These are phyloP conservation scores for Sepioteuthis lessoniana DNA, from an alignment of 2,888 invertebrate species.

Conservation along the genomic window DNA sequence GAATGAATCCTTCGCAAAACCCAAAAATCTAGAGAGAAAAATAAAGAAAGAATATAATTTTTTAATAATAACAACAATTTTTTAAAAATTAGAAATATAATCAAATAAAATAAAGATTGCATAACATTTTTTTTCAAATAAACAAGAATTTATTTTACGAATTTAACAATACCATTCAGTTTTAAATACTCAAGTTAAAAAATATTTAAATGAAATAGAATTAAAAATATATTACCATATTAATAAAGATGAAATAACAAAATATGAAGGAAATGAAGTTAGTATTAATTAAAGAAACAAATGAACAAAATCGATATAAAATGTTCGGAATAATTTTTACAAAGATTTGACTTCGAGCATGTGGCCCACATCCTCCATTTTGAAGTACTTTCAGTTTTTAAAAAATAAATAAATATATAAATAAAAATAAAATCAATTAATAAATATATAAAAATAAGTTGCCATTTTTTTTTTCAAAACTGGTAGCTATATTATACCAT, in stretches of 20 bases:
- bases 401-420: background rate
- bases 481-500: background rate
- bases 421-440: background rate
- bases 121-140: too few relatives aligned
- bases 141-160: background rate
- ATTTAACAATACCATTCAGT: background rate
- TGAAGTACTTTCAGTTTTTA: background rate
- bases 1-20: background rate
- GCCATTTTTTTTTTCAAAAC: background rate
- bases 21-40: too few relatives aligned
- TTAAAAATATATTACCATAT: background rate
- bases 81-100: too few relatives aligned
- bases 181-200: background rate
- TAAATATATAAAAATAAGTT: background rate
- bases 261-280: background rate
- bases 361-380: background rate
- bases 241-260: background rate
- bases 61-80: too few relatives aligned
- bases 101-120: too few relatives aligned
- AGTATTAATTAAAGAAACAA: background rate
- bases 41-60: too few relatives aligned
- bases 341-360: background rate
- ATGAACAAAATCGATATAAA: background rate
- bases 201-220: background rate
- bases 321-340: background rate